Evolutionary conservation across 1,140 invertebrate species (phyloP).

Genomic region (Drosophila pallidifrons): DNA sequence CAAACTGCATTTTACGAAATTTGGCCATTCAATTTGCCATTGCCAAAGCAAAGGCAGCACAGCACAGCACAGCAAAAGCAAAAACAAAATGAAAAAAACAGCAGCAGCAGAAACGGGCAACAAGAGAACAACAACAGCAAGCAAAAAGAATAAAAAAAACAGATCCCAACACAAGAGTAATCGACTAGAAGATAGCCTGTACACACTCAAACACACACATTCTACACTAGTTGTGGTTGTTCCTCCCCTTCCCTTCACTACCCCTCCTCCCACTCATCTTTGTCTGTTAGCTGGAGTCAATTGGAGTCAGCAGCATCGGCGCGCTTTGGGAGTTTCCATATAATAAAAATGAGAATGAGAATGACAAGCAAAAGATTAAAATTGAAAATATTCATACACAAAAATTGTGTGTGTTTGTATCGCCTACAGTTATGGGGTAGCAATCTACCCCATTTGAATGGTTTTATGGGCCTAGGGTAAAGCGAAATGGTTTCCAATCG

Average conservation of each 20-base stretch:
- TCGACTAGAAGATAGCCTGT: slow-evolving; percentile 23
- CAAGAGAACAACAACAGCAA: slow-evolving; percentile 37
- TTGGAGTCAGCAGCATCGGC: not conserved
- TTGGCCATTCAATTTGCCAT: slow-evolving; percentile 77
- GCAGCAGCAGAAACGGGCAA: slow-evolving; percentile 8
- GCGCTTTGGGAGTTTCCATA: not conserved
- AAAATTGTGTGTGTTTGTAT: not conserved
- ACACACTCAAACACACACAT: not conserved
- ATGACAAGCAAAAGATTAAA: slow-evolving; percentile 2
- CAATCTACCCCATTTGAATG: slow-evolving; percentile 6
- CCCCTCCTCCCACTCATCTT: too few species aligned
- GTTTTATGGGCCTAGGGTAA: slow-evolving; percentile 21
- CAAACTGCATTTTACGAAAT: slow-evolving; percentile 80
- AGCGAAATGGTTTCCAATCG: slow-evolving; percentile 54
- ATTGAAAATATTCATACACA: slow-evolving; percentile 6
- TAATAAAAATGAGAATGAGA: not conserved
- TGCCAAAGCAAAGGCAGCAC: slow-evolving; percentile 44
- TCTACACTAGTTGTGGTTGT: too few species aligned
- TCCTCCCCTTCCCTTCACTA: too few species aligned
- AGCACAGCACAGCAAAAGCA: slow-evolving; percentile 39
- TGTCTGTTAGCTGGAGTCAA: not conserved
- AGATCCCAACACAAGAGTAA: slow-evolving; percentile 16
- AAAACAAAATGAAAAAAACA: slow-evolving; percentile 40
- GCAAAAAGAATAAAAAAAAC: slow-evolving; percentile 18
- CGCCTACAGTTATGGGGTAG: not conserved